A percentile compares a stretch with the other conserved stretches of the same genome.
Conservation (phyloP, 1,140 invertebrate species). For the Pinna nobilis region DNA sequence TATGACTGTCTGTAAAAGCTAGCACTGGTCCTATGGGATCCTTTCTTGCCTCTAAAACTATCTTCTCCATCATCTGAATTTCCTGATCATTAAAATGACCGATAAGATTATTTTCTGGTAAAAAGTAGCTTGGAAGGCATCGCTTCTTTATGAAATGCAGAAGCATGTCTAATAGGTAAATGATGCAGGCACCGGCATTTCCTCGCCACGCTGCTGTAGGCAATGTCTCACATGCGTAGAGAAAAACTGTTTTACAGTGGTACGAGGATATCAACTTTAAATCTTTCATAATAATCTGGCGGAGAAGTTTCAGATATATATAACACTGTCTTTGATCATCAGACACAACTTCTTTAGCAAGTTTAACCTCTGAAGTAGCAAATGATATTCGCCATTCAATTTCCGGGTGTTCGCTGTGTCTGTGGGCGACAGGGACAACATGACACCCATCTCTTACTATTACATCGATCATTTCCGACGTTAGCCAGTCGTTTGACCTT, state of each 20-base stretch:
- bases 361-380: constrained; percentile 28
- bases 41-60: no score
- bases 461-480: constrained; percentile 6
- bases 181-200: constrained; percentile 33
- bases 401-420: constrained; percentile 14
- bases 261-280: constrained; percentile 27
- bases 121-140: constrained; percentile 17
- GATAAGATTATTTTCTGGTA: no score
- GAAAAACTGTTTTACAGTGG: constrained; percentile 38
- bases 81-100: no score
- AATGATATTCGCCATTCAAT: constrained; percentile 46
- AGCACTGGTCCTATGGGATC: no score
- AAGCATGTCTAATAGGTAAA: constrained; percentile 28
- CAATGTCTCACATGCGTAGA: constrained; percentile 39
- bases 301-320: constrained; percentile 40
- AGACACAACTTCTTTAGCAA: constrained; percentile 36
- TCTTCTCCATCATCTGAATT: no score
- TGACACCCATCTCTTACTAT: constrained; percentile 34
- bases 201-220: constrained; percentile 25
- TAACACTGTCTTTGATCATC: constrained; percentile 42
- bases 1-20: no score
- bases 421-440: constrained; percentile 39
- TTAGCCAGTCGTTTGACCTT: constrained; percentile 16
- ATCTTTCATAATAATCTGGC: constrained; percentile 21
- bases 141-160: background rate